Evolutionary conservation across 2,797 vertebrate species (phyloP).

Genomic region (Spatula clypeata): DNA sequence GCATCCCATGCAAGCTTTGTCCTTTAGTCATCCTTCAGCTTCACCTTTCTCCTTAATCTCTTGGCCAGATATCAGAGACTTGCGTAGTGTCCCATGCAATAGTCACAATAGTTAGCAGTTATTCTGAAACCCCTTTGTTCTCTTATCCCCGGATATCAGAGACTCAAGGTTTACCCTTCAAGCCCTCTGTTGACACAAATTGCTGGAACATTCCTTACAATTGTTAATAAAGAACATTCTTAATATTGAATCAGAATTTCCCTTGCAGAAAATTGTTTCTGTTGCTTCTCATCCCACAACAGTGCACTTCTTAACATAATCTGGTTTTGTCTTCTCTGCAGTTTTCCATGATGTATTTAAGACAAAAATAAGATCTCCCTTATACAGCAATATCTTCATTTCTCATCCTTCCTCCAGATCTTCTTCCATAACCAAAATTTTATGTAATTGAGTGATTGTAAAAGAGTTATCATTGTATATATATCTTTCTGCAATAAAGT

Average conservation of each 20-base stretch:
- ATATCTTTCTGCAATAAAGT: neutral
- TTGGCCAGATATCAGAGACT: too few relatives aligned
- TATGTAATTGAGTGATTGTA: neutral
- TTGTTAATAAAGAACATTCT: accelerated
- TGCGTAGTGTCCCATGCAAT: too few relatives aligned
- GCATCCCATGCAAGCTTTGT: too few relatives aligned
- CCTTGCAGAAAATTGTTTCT: neutral
- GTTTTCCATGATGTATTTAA: neutral
- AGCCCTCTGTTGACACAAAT: too few relatives aligned
- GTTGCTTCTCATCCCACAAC: neutral
- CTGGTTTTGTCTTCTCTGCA: neutral
- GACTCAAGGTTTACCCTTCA: too few relatives aligned
- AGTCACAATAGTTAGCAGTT: too few relatives aligned
- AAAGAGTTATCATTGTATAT: neutral
- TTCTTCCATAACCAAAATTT: neutral
- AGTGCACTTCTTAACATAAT: neutral
- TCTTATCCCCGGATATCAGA: too few relatives aligned
- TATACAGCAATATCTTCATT: neutral
- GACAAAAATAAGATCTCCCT: neutral
- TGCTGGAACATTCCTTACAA: too few relatives aligned
- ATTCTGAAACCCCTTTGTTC: too few relatives aligned
- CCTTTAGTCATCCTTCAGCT: too few relatives aligned
- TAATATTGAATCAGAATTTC: neutral
- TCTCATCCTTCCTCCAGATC: neutral
- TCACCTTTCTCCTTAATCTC: too few relatives aligned